Evolutionary conservation across 2,888 invertebrate genomes (phyloP).

Genomic region (Vannuccia rotundouncinata): DNA sequence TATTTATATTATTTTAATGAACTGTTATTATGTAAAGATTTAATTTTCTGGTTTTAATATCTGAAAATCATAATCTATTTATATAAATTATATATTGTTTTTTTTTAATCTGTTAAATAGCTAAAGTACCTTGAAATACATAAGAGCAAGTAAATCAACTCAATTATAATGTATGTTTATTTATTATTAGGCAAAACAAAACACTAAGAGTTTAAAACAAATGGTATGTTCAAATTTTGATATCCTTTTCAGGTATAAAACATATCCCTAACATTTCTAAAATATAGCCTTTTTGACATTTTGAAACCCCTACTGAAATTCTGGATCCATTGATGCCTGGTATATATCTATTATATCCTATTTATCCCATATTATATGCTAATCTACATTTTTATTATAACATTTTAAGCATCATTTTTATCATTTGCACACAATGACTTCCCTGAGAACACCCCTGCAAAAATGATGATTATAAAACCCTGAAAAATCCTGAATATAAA

Average conservation of each 20-base stretch:
- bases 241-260: constrained; percentile 11
- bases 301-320: constrained; percentile 3
- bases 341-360: no score
- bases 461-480: no score
- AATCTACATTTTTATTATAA: no score
- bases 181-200: constrained; percentile 14
- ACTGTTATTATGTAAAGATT: background rate
- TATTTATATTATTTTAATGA: background rate
- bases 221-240: constrained; percentile 8
- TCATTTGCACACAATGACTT: no score
- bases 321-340: no score
- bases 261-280: constrained; percentile 12
- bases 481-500: no score
- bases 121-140: constrained; percentile 11
- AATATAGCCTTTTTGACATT: constrained; percentile 10
- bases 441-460: no score
- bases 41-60: constrained; percentile 18
- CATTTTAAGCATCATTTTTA: no score
- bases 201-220: background rate
- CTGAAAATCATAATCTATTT: constrained; percentile 19
- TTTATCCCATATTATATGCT: no score
- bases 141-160: constrained; percentile 16
- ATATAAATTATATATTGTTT: background rate
- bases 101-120: constrained; percentile 15
- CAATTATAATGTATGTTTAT: constrained; percentile 21